Evolutionary conservation across 2,113 vertebrate genomes (phyloP), one percentile per base, ranked within the genome.

Genomic region (Notothenia rossii): DNA sequence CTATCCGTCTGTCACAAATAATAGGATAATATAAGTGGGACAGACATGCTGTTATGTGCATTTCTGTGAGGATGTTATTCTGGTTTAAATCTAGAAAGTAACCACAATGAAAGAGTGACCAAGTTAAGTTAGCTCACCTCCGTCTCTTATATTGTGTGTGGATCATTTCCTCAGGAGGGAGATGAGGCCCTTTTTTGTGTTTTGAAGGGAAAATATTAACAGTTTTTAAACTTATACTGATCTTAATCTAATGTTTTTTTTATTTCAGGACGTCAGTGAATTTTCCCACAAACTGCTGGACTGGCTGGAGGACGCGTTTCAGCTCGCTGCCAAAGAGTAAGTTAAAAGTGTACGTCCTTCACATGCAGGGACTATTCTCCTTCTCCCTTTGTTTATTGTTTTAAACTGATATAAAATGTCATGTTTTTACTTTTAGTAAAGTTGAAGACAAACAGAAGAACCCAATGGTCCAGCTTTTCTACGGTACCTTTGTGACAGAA

Each of bases 401-500:
- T 43, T 5, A 14, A 6, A 0, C 20, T 15, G 0, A 54, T 40
- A 10, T 33, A 9, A 48, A 18, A 62, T 59, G 1, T 56, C 1
- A 15, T 73, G 36, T 51, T 72, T 40, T 83, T 60, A 13, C 40
- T 74, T 76, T 68, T 87, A 97, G 96, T 48, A 96, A 67, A 45
- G 90, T 94, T 46, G 94, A 94, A 63, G 95, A 96, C 87, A 99
- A 98, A 86, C 95, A 95, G 0, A 89, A 97, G 74, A 99, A 99
- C 86, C 98, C 98, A 20, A 98, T 99, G 98, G 98, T 99, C 10
- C 97, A 97, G 81, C 96, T 99, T 7, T 99, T 99, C 92, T 99
- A 99, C 0, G 98, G 98, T 15, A 99, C 97, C 66, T 99, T 97
- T 90, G 93, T 98, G 77, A 97, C 96, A 0, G 97, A 99, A 89